Evolutionary conservation across 2,797 vertebrate genomes (phyloP), one percentile per base, ranked within the genome.

Genomic region (Notolabrus celidotus): DNA sequence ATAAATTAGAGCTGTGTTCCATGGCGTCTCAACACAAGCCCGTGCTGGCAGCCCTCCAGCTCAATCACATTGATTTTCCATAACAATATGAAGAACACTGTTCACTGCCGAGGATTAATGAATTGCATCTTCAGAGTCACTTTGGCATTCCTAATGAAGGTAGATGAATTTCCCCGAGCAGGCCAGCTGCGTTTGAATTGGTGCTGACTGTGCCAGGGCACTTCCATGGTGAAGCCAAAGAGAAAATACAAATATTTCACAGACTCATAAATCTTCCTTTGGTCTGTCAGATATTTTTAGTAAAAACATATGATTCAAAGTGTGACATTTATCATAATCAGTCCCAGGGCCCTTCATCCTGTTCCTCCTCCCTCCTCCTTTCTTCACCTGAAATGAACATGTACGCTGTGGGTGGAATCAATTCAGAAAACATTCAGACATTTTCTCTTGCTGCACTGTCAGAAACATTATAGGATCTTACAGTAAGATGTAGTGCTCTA

Each of bases 31-130:
- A 71, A 74, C 77, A 70, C 74, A 81, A 81, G 58, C 83, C 74
- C 8, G 39, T 16, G 45, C 88, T 93, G 93, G 91, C 92, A 83
- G 82, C 67, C 67, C 72, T 93, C 91, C 92, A 93, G 92, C 89
- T 92, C 86, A 88, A 90, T 92, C 92, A 81, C 90, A 95, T 94
- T 92, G 94, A 95, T 94, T 94, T 93, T 92, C 89, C 92, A 93
- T 94, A 94, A 93, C 91, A 93, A 93, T 94, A 94, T 94, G 91
- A 95, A 92, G 89, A 94, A 92, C 88, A 85, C 89, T 93, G 91
- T 88, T 93, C 86, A 91, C 89, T 84, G 82, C 81, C 68, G 85
- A 84, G 86, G 89, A 93, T 92, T 92, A 92, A 94, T 94, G 91
- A 94, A 94, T 93, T 92, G 89, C 87, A 88, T 93, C 93, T 94